These are phyloP conservation scores for Phymanthus crucifer DNA, from an alignment of 92 coral and sea anemone species.

Conservation along the genomic window DNA sequence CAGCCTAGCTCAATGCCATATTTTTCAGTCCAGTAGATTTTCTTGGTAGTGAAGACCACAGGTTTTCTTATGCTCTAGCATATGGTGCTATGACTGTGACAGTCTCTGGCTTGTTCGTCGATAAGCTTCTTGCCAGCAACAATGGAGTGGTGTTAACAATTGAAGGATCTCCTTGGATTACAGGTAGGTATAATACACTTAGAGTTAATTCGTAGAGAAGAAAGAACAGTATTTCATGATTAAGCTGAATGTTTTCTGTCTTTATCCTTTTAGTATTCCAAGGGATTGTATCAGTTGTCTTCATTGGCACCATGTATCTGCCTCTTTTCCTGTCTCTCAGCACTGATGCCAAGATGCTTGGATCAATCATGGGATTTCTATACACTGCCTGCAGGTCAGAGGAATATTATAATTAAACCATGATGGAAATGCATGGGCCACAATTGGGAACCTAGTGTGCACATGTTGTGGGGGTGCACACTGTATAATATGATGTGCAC, in stretches of 20 bases:
- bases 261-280: constrained; percentile 31
- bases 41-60: constrained; percentile 52
- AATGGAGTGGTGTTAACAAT: constrained; percentile 22
- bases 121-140: constrained; percentile 1
- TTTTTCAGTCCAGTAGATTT: constrained; percentile 55
- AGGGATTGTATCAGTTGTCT: constrained; percentile 40
- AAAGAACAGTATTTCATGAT: background rate
- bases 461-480: too few species aligned
- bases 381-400: constrained; percentile 50
- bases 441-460: too few species aligned
- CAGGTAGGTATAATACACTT: constrained; percentile 16
- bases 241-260: background rate
- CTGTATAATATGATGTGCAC: too few species aligned
- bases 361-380: constrained; percentile 40
- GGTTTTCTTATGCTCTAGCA: constrained; percentile 61
- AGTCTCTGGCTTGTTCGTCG: constrained; percentile 40
- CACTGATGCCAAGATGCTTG: constrained; percentile 42
- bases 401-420: background rate
- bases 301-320: constrained; percentile 44
- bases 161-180: constrained; percentile 41
- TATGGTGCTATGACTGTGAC: constrained; percentile 48
- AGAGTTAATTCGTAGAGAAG: too few species aligned
- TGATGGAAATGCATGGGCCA: background rate
- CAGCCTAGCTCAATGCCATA: too few species aligned
- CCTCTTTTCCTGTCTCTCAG: constrained; percentile 54